Evolutionary conservation across 2,113 vertebrate genomes (phyloP), one percentile per base, ranked within the genome.

Genomic region (Beaufortia kweichowensis): DNA sequence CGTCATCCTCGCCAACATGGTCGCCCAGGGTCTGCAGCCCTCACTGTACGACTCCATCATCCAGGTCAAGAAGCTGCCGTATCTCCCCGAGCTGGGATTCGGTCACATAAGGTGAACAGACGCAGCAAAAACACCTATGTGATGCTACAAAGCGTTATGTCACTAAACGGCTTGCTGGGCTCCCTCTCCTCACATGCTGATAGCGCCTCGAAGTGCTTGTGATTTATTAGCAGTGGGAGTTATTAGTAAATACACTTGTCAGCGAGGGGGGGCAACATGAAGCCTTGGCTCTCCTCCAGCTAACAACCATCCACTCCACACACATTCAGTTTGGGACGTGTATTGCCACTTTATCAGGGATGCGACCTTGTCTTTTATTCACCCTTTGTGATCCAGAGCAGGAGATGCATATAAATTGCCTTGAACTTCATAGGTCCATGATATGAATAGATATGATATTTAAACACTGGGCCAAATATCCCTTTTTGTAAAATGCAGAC

Each of bases 41-140:
- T 97, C 95, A 26, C 94, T 98, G 31, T 98, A 97, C 0, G 96
- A 98, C 83, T 96, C 95, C 86, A 98, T 98, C 88, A 98, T 98
- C 86, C 96, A 98, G 89, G 93, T 96, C 85, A 98, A 98, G 93
- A 96, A 95, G 85, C 87, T 98, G 56, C 96, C 96, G 23, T 98
- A 98, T 87, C 87, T 98, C 81, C 96, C 96, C 0, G 96, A 98
- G 86, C 91, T 98, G 75, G 95, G 94, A 67, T 95, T 95, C 63
- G 95, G 93, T 10, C 92, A 94, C 85, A 90, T 94, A 86, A 94
- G 94, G 94, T 95, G 61, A 1, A 83, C 41, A 21, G 23, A 68
- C 1, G 9, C 15, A 41, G 53, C 14, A 46, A 5, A 70, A 7
- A 14, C 23, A 9, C 17, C 10, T 9, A 12, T 26, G 21, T 55